phyloP scores from a whole-genome alignment of 2,888 invertebrate species.

The Scaptomyza flava region DNA sequence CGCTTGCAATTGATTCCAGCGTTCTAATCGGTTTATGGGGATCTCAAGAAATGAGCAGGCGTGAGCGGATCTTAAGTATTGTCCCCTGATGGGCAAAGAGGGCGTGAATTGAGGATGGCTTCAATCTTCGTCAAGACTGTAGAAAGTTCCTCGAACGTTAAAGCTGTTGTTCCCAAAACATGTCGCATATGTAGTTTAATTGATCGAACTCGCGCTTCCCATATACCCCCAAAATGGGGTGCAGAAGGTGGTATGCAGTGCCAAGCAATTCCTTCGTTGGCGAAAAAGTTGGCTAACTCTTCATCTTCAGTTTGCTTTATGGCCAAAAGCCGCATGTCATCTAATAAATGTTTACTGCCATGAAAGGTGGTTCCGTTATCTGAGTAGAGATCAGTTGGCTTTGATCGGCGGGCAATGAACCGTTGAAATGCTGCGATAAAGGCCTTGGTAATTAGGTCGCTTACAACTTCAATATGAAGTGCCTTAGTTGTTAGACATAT shows the following conservation, averaged over 20 bases:
- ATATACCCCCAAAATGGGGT: too few relatives aligned
- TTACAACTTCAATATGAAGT: neutral
- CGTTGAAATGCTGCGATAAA: neutral
- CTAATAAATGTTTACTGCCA: too few relatives aligned
- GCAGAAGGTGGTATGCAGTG: neutral
- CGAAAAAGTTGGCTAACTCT: neutral
- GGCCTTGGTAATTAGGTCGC: neutral
- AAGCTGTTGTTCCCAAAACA: neutral
- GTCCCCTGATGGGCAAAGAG: neutral
- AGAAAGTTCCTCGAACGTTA: neutral
- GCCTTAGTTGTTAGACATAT: neutral
- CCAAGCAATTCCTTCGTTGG: neutral
- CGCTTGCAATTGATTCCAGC: neutral
- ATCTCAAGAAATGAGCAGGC: neutral
- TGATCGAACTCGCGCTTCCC: too few relatives aligned
- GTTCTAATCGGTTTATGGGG: neutral
- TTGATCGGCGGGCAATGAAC: neutral
- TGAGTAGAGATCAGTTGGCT: neutral
- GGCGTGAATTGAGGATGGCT: neutral
- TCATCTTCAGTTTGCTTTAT: neutral
- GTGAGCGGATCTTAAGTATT: neutral
- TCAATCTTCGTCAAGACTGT: neutral
- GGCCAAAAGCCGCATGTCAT: neutral
- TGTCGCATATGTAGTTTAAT: neutral
- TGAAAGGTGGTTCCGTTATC: neutral